Evolutionary conservation across 2,888 invertebrate genomes (phyloP), one percentile per base, ranked within the genome.

Genomic region (Cataglyphis livida): DNA sequence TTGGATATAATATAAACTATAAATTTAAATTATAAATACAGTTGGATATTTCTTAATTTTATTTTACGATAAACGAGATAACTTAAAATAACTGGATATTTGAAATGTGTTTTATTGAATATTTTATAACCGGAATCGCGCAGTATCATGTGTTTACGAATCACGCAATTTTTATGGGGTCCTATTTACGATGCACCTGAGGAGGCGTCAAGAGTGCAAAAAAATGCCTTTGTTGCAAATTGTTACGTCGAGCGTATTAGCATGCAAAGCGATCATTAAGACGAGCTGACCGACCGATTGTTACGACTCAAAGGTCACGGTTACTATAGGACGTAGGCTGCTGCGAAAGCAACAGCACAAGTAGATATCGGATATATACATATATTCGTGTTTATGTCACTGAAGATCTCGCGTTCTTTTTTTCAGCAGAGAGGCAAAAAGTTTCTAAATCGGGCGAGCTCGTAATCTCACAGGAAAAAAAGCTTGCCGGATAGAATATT

Each of bases 221-320:
- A 18, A 18, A 57, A 41, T 35, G 51, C 48, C 59, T 65, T 74
- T 48, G 73, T 76, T 54, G 62, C 66, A 51, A 62, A 84, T 81
- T 54, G 74, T 84, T 70, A 68, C 70, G 35, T 81, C 71, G 48
- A 35, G n/a, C 44, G 21, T 38, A 68, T 51, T 78, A 78, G 44
- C 75, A 78, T 85, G 84, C 66, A 73, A 87, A 81, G 38, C 61
- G 61, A 62, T 35, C 70, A 70, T 88, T 87, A 84, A 71, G 65
- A 83, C 48, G 66, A 82, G 66, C 57, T n/a, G 38, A 5, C 66
- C 25, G 73, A 64, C 61, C 83, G 76, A 87, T 88, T 84, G 83
- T 87, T 78, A 61, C 66, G 74, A 48, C 70, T 21, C 62, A 89
- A 85, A 88, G 88, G 87, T 89, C 89, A 89, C 57, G 89, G 88